Evolutionary conservation across 2,113 vertebrate genomes (phyloP), one percentile per base, ranked within the genome.

Genomic region (Onychostoma macrolepis): DNA sequence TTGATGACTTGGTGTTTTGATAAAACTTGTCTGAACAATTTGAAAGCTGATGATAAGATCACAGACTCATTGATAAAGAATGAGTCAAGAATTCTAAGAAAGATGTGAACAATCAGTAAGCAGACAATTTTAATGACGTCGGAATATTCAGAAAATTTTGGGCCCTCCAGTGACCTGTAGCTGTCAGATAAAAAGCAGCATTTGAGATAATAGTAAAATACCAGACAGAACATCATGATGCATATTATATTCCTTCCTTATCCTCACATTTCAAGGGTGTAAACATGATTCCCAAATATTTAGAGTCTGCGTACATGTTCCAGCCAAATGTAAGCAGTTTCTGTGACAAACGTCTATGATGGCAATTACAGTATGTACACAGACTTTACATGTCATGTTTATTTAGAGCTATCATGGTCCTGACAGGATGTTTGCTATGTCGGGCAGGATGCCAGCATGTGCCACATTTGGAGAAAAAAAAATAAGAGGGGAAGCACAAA

Each of bases 1-100:
- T 43, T 7, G 30, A 87, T 75, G 85, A 78, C 63, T 26, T 84
- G 81, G 41, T 84, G 67, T 50, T 75, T 85, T 84, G 75, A 84
- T 87, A 77, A 81, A 71, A 30, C 41, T 85, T 81, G 77, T 67
- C 65, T 85, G 61, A 85, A 69, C 78, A 76, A 76, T 82, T 56
- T 84, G 82, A 69, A 79, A 84, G 77, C 75, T 13, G 63, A 50
- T 77, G 85, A 81, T 82, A 88, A 83, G 86, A 87, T 90, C 76
- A 78, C 43, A 53, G 26, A 50, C 36, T 33, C 53, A 63, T 33
- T 83, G 38, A 75, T 38, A 38, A 15, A 82, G 65, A 58, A 85
- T 79, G 85, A 90, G 83, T 85, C 65, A 74, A 43, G 53, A 79
- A 43, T 79, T 75, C 83, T 48, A 17, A 69, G 79, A 83, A 72